Percentiles rank a stretch among this genome's conserved stretches.
These are phyloP conservation scores for Masticophis lateralis DNA, from an alignment of 2,797 vertebrate species.

Conservation along the genomic window DNA sequence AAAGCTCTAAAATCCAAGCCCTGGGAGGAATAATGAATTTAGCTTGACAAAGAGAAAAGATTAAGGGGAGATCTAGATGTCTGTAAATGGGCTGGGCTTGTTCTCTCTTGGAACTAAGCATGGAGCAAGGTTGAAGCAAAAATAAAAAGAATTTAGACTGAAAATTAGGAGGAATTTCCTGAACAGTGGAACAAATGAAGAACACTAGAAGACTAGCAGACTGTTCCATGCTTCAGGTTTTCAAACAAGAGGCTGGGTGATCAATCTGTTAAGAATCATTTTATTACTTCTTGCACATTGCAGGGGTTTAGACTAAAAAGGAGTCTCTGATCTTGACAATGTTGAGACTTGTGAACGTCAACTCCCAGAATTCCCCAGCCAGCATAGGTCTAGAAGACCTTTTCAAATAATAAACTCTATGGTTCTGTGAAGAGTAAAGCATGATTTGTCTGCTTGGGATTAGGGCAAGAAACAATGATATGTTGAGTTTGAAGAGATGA, in stretches of 20 bases:
- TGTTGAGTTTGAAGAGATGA: not conserved
- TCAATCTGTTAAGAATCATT: not conserved
- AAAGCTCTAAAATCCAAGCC: not conserved
- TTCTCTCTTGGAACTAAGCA: not conserved
- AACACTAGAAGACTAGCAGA: not conserved
- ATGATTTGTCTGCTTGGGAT: not conserved
- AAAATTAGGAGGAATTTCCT: not conserved
- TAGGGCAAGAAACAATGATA: not conserved
- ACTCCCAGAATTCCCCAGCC: not conserved
- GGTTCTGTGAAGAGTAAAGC: not conserved
- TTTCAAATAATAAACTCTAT: not conserved
- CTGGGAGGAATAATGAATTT: not conserved
- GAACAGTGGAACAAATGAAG: not conserved
- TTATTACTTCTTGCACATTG: not conserved
- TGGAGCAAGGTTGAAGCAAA: not conserved
- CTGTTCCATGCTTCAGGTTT: not conserved
- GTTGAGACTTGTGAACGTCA: not conserved
- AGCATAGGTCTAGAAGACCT: not conserved
- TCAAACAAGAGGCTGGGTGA: not conserved
- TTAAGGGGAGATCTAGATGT: not conserved
- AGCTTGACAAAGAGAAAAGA: not conserved
- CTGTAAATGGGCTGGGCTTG: not conserved
- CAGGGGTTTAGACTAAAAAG: not conserved
- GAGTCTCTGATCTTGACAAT: not conserved
- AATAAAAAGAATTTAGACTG: not conserved